Base-by-base conservation (phyloP, 1,140 invertebrate genomes). In the Drosophila bocqueti region DNA sequence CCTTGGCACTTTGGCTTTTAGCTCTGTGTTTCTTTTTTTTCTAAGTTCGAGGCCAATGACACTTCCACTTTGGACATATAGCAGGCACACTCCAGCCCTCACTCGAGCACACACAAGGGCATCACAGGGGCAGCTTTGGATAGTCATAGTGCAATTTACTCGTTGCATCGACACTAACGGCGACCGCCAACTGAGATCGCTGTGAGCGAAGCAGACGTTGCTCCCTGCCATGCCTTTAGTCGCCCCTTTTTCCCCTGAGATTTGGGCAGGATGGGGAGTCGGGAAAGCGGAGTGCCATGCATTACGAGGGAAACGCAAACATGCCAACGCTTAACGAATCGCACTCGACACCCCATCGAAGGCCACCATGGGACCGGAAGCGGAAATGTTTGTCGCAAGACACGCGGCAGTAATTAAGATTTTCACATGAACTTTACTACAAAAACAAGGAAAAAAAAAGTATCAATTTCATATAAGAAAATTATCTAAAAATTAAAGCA, bases 311-410 rank as follows among this genome's bases (percentile, higher is more conserved):
- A 79, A 78, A 46, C 54, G 66, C 76, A 71, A 80, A 80, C 80
- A 89, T 89, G 80, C 76, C 80, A 83, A 73, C 83, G 77, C 80
- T 87, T 83, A 76, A 86, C 68, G 63, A 71, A 57, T 59, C 50
- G 49, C 61, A 52, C 52, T 74, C 54, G 36, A 40, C 34, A 31
- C 26, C 15, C 47, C 46, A 21, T 59, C 34, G 11, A 46, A 36
- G 29, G 26, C 8, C 40, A 69, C 65, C 34, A 43, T 64, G 75
- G 65, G 50, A 40, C 2, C 18, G 38, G 26, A 40, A 38, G 9
- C 24, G 42, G 18, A 75, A 75, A 43, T 57, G 49, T 42, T 34
- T 55, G 42, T 26, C 49, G 47, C 15, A 64, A 74, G 49, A 40
- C 29, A 49, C 10, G 58, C 54, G 8, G 26, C 18, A 2, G 26